Percentiles rank a stretch among this genome's conserved stretches.
Evolutionary conservation across 2,888 invertebrate genomes (phyloP).

Genomic region (Agrochola lota): DNA sequence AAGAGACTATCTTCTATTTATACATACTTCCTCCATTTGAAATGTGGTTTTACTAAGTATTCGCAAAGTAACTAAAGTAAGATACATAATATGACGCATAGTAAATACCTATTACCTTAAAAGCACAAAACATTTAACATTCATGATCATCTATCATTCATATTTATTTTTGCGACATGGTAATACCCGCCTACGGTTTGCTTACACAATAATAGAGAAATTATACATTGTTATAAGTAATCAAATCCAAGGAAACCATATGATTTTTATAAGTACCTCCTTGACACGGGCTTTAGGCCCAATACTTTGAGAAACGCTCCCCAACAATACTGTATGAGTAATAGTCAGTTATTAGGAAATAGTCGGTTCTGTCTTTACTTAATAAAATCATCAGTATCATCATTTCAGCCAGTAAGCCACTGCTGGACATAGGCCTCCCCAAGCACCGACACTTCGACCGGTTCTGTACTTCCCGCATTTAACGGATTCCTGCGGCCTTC

Average conservation of each 20-base stretch:
- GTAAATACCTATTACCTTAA: conserved; percentile 15
- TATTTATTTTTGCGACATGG: conserved; percentile 27
- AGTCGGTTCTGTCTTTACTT: neutral
- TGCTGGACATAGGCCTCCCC: no score
- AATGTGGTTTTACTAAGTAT: conserved; percentile 28
- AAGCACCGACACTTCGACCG: no score
- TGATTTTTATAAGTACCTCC: conserved; percentile 5
- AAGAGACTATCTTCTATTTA: no score
- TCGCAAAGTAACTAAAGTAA: neutral
- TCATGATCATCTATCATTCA: conserved; percentile 7
- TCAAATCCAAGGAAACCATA: conserved; percentile 3
- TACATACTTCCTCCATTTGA: neutral
- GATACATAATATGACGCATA: conserved; percentile 7
- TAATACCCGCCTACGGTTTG: neutral
- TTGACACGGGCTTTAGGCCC: conserved; percentile 38
- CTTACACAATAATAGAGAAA: conserved; percentile 29
- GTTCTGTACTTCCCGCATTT: no score
- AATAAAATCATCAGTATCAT: neutral
- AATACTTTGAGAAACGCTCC: neutral
- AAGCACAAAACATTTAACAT: conserved; percentile 10
- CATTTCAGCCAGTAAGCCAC: no score
- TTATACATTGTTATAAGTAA: conserved; percentile 28
- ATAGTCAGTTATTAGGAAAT: neutral
- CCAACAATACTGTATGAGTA: neutral
- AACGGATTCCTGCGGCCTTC: no score